These are phyloP conservation scores for Trachymyrmex cornetzi DNA, from an alignment of 1,140 invertebrate genomes.

Conservation along the genomic window DNA sequence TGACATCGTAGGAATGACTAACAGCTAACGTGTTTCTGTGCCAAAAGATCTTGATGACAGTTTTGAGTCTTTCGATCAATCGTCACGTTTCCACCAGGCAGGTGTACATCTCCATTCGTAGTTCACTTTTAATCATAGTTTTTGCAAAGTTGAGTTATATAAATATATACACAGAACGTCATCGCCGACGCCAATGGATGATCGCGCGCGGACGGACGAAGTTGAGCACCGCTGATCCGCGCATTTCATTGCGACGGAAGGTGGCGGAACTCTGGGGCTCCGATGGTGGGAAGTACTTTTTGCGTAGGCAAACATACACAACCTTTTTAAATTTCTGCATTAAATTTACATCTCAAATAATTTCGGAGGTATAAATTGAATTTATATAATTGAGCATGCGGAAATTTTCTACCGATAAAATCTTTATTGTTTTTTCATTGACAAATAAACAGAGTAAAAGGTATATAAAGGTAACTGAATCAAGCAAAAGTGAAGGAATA, in stretches of 20 bases:
- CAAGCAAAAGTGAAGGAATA: not conserved
- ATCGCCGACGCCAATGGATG: not conserved
- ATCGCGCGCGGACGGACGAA: constrained; percentile 27
- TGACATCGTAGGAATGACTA: not conserved
- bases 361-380: constrained; percentile 5
- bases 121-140: constrained; percentile 33
- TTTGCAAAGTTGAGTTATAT: constrained; percentile 13
- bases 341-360: constrained; percentile 33
- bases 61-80: constrained; percentile 19
- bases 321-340: constrained; percentile 26
- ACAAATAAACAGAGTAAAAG: not conserved
- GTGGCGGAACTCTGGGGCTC: not conserved
- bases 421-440: not conserved
- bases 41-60: constrained; percentile 11
- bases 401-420: not conserved
- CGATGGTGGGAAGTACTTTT: not conserved
- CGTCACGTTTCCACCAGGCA: constrained; percentile 21
- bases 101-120: not conserved
- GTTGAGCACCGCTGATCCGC: constrained; percentile 36
- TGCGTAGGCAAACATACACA: constrained; percentile 16
- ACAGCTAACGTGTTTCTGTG: not conserved
- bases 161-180: not conserved
- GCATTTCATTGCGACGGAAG: constrained; percentile 26
- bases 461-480: not conserved
- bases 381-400: constrained; percentile 1